Evolutionary conservation across 2,797 vertebrate genomes (phyloP), one percentile per base, ranked within the genome.

Genomic region (Anabas testudineus): DNA sequence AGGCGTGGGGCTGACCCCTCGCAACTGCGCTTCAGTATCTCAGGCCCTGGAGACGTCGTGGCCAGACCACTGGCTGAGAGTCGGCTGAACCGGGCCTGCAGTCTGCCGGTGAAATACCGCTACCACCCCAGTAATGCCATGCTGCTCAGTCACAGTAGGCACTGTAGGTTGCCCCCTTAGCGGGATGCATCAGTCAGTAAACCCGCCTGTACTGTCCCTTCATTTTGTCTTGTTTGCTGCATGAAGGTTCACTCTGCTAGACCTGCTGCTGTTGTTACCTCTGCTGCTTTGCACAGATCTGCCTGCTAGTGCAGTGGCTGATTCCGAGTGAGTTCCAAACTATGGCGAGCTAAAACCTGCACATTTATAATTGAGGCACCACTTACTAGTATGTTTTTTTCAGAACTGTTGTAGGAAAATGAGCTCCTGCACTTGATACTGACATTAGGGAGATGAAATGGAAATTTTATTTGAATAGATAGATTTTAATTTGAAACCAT

Each of bases 51-150:
- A 89, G 94, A 93, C 67, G 84, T 87, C 89, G 87, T 4, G 49
- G 77, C 86, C 87, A 84, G 88, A 71, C 81, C 76, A 85, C 54
- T 87, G 86, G 84, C 88, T 47, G 82, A 88, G 76, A 88, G 93
- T 82, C 90, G 90, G 73, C 94, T 96, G 88, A 94, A 95, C 89
- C 94, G 94, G 91, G 96, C 95, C 76, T 87, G 91, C 91, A 96
- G 94, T 93, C 93, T 97, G 86, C 94, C 95, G 82, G 94, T 94
- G 91, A 96, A 97, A 95, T 96, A 94, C 90, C 73, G 63, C 93
- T 95, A 89, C 90, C 91, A 90, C 78, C 89, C 93, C 87, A 92
- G 85, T 91, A 93, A 93, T 89, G 92, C 92, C 90, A 78, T 86
- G 81, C 82, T 83, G 81, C 90, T 91, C 83, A 80, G 86, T 88